Base-by-base conservation (phyloP, 2,888 invertebrate species). In the Polyploca ridens region DNA sequence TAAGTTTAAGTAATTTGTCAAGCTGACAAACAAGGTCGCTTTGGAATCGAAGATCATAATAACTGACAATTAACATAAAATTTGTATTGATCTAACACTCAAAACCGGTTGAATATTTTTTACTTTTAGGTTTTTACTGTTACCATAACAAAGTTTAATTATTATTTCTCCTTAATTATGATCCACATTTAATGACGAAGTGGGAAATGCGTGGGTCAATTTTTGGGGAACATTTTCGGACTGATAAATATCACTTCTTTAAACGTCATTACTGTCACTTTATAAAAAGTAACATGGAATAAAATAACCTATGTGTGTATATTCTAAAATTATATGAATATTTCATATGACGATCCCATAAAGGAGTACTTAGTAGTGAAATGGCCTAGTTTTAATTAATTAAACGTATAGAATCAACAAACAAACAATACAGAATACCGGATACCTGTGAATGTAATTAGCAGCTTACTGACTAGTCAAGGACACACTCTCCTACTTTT, bases 401-500 rank as follows among this genome's bases (percentile, higher is more conserved):
- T 69, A 73, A 73, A 74, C 66, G 68, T 64, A 72, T 76, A 75
- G 70, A 74, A 73, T 70, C 69, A 69, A 69, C 71, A 73, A 67
- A 76, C 71, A 33, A 68, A 63, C 8, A 46, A 7, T n/a, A 46
- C 1, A 14, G 13, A 49, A 49, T 7, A 54, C 54, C 63, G 67
- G 72, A 73, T 71, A 65, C 64, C 65, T 69, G 68, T 66, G 75
- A 76, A 64, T 64, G 70, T 64, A 67, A 54, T 54, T 54, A 54
- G 54, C 54, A 54, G 19, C 16, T 64, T 76, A 78, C 75, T 75
- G 80, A 86, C 82, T 83, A 82, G 76, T 81, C 90, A 91, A 91
- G 91, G 91, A 77, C 90, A 77, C 70, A 73, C 82, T 85, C 83
- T 84, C 85, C 82, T 81, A 74, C 71, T 76, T 77, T 74, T 76